Evolutionary conservation across 1,140 invertebrate species (phyloP).

Genomic region (Pachyrhynchus sulphureomaculatus): DNA sequence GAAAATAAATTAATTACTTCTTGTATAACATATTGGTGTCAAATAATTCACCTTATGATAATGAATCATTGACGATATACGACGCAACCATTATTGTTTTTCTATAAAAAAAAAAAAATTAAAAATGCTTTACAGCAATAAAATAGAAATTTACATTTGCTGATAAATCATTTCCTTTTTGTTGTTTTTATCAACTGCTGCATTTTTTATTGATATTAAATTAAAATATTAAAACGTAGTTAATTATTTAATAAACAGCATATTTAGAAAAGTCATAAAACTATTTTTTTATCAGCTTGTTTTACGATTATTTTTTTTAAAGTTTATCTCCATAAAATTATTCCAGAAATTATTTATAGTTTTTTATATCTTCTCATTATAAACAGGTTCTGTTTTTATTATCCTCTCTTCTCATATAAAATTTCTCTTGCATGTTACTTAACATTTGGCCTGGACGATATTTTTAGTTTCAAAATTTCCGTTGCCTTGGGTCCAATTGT

Average conservation of each 20-base stretch:
- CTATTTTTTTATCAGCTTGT: neutral
- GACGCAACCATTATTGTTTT: neutral
- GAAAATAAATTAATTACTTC: neutral
- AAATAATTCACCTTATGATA: neutral
- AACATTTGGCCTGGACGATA: neutral
- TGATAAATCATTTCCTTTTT: constrained; percentile 20
- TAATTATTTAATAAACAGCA: neutral
- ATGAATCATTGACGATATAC: constrained; percentile 2
- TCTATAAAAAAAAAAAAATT: neutral
- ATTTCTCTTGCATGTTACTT: too few relatives aligned
- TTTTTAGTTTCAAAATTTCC: constrained; percentile 25
- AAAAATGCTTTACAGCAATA: constrained; percentile 4
- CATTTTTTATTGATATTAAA: constrained; percentile 14
- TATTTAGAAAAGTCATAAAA: neutral
- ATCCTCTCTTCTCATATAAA: too few relatives aligned
- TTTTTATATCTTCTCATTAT: too few relatives aligned
- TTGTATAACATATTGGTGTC: neutral
- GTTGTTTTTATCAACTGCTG: constrained; percentile 10
- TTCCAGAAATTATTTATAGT: too few relatives aligned
- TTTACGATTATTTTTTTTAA: neutral
- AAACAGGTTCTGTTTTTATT: too few relatives aligned
- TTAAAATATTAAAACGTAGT: constrained; percentile 1
- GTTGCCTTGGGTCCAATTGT: constrained; percentile 19
- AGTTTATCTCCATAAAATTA: too few relatives aligned
- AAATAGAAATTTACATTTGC: constrained; percentile 13